Evolutionary conservation across 2,113 vertebrate genomes (phyloP).

Genomic region (Rattus norvegicus): GRCr8 NC_086033.1:80043501-80044000

Average conservation of each 20-base stretch:
- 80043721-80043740: background rate
- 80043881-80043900: too few species aligned
- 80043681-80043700: background rate
- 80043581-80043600: background rate
- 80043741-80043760: background rate
- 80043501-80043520: slow-evolving; percentile 28
- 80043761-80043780: background rate
- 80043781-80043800: background rate
- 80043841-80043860: background rate
- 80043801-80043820: background rate
- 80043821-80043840: background rate
- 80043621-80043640: background rate
- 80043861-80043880: background rate
- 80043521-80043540: background rate
- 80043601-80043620: background rate
- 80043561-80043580: background rate
- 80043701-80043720: slow-evolving; percentile 37
- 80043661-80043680: slow-evolving; percentile 28
- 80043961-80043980: too few species aligned
- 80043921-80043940: too few species aligned
- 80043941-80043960: too few species aligned
- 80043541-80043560: background rate
- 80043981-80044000: too few species aligned
- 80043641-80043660: background rate
- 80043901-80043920: too few species aligned